A percentile compares a stretch with the other conserved stretches of the same genome.
phyloP scores from a whole-genome alignment of 2,113 vertebrate genomes.

The Myrmecophaga tridactyla region DNA sequence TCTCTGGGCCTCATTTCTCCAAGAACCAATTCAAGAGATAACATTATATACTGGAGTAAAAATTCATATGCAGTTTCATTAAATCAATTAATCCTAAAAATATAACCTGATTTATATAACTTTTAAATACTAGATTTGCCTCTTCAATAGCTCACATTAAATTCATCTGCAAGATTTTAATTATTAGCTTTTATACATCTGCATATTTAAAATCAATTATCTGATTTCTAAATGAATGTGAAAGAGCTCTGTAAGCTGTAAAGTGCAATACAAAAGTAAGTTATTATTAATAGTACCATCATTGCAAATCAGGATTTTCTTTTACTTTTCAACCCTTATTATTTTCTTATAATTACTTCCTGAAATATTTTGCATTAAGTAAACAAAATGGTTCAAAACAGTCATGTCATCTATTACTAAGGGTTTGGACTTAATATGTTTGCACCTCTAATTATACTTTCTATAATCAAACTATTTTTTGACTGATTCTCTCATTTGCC shows the following conservation, averaged over 20 bases:
- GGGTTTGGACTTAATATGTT: slow-evolving; percentile 40
- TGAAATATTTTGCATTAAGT: not conserved
- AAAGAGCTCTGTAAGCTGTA: not conserved
- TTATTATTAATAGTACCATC: not conserved
- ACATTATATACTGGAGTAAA: not conserved
- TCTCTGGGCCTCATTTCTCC: not conserved
- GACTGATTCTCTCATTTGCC: not conserved
- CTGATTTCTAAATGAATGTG: not conserved
- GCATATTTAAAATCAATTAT: slow-evolving; percentile 39
- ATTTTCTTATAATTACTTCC: not conserved
- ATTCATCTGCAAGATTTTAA: not conserved
- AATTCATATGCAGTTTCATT: not conserved
- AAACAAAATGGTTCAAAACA: not conserved
- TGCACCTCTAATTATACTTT: not conserved
- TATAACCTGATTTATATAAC: not conserved
- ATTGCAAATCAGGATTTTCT: not conserved
- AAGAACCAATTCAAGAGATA: slow-evolving; percentile 12
- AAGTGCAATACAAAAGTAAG: not conserved
- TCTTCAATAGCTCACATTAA: not conserved
- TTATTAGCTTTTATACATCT: slow-evolving; percentile 30
- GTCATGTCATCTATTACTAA: not conserved
- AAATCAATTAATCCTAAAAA: slow-evolving; percentile 15
- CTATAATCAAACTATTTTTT: slow-evolving; percentile 1
- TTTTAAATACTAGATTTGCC: not conserved
- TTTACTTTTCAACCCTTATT: not conserved